Evolutionary conservation across 2,113 vertebrate species (phyloP), one percentile per base, ranked within the genome.

Genomic region (Corythornis vintsioides): DNA sequence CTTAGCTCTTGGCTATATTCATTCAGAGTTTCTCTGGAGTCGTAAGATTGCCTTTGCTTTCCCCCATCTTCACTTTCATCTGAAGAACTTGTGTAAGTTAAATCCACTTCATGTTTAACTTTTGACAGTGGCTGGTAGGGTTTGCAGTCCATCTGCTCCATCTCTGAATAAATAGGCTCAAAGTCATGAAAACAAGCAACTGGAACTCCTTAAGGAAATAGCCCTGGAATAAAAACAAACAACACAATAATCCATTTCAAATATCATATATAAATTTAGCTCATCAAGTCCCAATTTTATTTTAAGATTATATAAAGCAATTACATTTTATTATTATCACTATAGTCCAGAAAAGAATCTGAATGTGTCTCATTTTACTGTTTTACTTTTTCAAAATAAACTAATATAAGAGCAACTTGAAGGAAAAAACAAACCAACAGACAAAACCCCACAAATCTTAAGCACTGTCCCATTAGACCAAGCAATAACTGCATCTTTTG

Each of bases 81-180:
- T 6, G 99, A 99, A 65, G 99, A 99, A 96, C 99, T 99, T 17
- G 98, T 99, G 96, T 99, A 99, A 86, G 98, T 97, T 97, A 99
- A 97, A 98, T 99, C 99, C 98, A 99, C 98, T 95, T 99, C 99
- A 95, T 99, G 98, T 86, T 98, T 99, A 31, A 98, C 98, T 97
- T 99, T 99, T 29, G 99, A 98, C 96, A 99, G 97, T 35, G 99
- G 99, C 96, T 99, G 99, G 97, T 99, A 99, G 88, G 99, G 99
- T 98, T 99, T 99, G 94, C 98, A 99, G 97, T 99, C 99, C 97
- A 99, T 99, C 97, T 99, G 99, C 97, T 99, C 99, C 99, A 99
- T 99, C 96, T 97, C 98, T 98, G 93, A 91, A 83, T 84, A 97
- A 97, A 95, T 13, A 97, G 94, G 90, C 59, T 97, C 96, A 97